phyloP scores from a whole-genome alignment of 2,113 vertebrate species.

The Paralichthys olivaceus region DNA sequence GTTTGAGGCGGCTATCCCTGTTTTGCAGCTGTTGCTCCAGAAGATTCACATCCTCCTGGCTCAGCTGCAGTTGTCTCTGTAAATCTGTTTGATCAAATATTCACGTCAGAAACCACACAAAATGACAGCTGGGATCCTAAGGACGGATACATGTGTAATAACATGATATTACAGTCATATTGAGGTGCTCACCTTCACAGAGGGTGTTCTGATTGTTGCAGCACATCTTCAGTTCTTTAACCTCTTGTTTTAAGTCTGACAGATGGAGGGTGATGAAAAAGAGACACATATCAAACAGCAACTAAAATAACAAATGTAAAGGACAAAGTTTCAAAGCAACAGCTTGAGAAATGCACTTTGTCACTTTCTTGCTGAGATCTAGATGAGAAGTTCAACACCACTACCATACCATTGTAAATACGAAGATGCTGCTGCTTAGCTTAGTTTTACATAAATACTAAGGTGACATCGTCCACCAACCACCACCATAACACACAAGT shows the following conservation, averaged over 20 bases:
- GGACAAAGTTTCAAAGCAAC: background rate
- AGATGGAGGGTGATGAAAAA: background rate
- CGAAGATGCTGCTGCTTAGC: background rate
- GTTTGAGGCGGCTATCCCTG: background rate
- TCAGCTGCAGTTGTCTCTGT: constrained; percentile 26
- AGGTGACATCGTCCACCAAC: background rate
- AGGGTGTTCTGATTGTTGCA: constrained; percentile 2
- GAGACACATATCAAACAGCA: background rate
- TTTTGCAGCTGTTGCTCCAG: constrained; percentile 7
- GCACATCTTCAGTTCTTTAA: constrained; percentile 27
- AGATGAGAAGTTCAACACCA: background rate
- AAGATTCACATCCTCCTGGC: constrained; percentile 12
- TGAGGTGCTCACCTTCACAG: constrained; percentile 45
- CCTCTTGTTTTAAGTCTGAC: constrained; percentile 37
- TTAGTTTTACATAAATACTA: background rate
- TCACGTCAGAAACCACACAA: background rate
- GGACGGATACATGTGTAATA: background rate
- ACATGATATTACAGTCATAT: background rate
- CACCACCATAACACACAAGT: background rate
- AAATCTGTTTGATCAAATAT: constrained; percentile 44
- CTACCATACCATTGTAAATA: background rate
- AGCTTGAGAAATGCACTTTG: background rate
- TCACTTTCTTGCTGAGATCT: background rate
- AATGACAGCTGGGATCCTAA: background rate
- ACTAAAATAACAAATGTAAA: background rate